These are phyloP conservation scores for Pteruthius melanotis DNA, from an alignment of 2,113 vertebrate species.

Conservation along the genomic window DNA sequence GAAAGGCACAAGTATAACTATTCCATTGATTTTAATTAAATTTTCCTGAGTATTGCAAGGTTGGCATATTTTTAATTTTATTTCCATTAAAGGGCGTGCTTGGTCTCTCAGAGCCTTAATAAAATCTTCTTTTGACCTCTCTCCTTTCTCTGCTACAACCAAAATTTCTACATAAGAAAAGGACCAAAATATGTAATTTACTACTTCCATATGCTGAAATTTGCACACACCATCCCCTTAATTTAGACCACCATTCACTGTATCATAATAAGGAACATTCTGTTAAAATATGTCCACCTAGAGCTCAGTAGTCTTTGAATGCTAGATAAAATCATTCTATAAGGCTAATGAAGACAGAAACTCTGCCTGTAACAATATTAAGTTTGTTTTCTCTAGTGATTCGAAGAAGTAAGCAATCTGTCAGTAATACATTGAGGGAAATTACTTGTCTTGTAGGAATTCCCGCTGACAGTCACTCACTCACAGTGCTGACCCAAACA, in stretches of 20 bases:
- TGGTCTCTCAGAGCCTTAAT: constrained; percentile 55
- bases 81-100: constrained; percentile 57
- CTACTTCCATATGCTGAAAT: constrained; percentile 28
- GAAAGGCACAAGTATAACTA: constrained; percentile 37
- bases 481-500: constrained; percentile 81
- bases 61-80: constrained; percentile 68
- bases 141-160: background rate
- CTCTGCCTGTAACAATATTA: constrained; percentile 87
- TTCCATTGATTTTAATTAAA: constrained; percentile 70
- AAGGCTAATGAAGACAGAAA: constrained; percentile 97
- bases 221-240: constrained; percentile 57
- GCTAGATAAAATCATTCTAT: constrained; percentile 80
- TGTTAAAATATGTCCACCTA: constrained; percentile 72
- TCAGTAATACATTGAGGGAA: constrained; percentile 92
- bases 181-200: constrained; percentile 54
- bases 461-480: constrained; percentile 87
- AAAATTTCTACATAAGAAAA: constrained; percentile 45
- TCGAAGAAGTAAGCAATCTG: constrained; percentile 94
- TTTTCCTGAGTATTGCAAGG: constrained; percentile 60
- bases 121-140: constrained; percentile 34
- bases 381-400: constrained; percentile 89
- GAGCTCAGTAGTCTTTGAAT: constrained; percentile 72
- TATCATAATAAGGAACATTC: constrained; percentile 65
- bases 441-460: constrained; percentile 90
- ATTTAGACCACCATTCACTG: constrained; percentile 61